A percentile compares a stretch with the other conserved stretches of the same genome.
Conservation (phyloP, 2,888 invertebrate species). For the Troilus luridus region DNA sequence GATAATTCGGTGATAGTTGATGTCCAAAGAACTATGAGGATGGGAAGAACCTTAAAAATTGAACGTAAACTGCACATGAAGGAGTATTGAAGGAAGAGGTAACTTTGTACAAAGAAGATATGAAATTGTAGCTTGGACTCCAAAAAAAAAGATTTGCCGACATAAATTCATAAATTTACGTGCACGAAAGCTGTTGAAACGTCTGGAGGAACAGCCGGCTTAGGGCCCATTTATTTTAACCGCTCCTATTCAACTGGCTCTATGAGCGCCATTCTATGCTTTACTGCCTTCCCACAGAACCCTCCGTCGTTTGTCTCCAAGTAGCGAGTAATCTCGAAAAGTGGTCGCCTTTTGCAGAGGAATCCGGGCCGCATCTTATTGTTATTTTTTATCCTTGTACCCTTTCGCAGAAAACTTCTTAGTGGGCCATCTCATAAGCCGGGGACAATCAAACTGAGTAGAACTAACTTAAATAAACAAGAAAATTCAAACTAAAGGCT, state of each 20-base stretch:
- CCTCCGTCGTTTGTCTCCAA: neutral
- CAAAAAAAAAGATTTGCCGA: too few relatives aligned
- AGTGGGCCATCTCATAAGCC: neutral
- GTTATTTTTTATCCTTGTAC: neutral
- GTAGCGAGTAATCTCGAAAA: neutral
- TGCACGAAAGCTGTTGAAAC: neutral
- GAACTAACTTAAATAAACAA: too few relatives aligned
- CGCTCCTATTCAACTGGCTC: neutral
- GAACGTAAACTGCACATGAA: too few relatives aligned
- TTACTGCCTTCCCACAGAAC: neutral
- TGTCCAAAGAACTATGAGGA: too few relatives aligned
- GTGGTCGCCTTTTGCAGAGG: neutral
- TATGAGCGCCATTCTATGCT: neutral
- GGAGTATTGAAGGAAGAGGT: too few relatives aligned
- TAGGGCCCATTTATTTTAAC: neutral
- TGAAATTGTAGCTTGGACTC: too few relatives aligned
- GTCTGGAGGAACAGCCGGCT: neutral
- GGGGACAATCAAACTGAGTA: neutral
- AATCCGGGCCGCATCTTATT: neutral
- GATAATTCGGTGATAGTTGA: too few relatives aligned
- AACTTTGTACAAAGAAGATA: too few relatives aligned
- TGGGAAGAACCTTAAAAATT: too few relatives aligned
- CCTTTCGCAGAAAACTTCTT: neutral
- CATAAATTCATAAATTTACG: neutral
- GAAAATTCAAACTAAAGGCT: too few relatives aligned